Base-by-base conservation (phyloP, 2,888 invertebrate genomes). In the Hypena proboscidalis region DNA sequence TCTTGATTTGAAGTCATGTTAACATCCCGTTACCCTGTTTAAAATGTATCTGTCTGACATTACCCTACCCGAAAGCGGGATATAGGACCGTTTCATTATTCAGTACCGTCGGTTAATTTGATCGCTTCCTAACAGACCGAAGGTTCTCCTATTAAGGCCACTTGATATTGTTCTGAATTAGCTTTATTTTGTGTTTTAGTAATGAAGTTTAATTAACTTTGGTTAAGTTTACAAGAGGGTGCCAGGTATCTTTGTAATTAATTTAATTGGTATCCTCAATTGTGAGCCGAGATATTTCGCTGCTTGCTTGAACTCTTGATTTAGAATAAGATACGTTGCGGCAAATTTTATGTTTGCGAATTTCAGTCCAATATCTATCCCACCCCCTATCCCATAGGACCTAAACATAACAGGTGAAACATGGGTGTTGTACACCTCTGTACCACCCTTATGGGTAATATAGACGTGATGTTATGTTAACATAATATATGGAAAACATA, bases 41-140 rank as follows among this genome's bases (percentile, higher is more conserved):
- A 34, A 44, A 41, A 52, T 38, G 55, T 53, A 58, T 51, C 52
- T 45, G 39, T 10, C 41, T 46, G 48, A 48, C 40, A 48, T 58
- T 64, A 56, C 47, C 56, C 36, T 46, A 64, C 49, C 53, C 47
- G 57, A 47, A 38, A 20, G 13, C 46, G 35, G 38, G 36, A 33
- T 52, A 51, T 47, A 37, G 45, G 47, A 31, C 43, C 43, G 38
- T 53, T 59, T 49, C 45, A 54, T 65, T 59, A 65, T 57, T 46
- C 45, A 49, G 31, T 32, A 26, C 11, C 8, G 27, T 44, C 27
- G 31, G 44, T 57, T 51, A 55, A 60, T 60, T 60, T 51, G 41
- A 60, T 46, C 20, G 44, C 7, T 40, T 51, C 25, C 17, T 23
- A 38, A 48, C 40, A 33, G 23, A 14, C 29, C 31, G 9, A 13